These are phyloP conservation scores for Corbicula japonica DNA, from an alignment of 2,888 invertebrate species.

Conservation along the genomic window DNA sequence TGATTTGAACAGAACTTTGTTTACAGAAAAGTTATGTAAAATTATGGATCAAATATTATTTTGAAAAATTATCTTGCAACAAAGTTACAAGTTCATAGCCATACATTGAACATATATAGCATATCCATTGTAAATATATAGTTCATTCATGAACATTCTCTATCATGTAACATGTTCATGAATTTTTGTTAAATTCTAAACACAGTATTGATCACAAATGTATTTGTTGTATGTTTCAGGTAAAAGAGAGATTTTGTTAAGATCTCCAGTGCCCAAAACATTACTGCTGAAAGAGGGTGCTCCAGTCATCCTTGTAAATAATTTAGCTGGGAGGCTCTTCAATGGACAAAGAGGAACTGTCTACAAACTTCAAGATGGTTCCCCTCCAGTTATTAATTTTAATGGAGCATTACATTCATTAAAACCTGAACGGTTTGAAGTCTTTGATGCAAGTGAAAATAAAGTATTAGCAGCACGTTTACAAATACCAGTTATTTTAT, in stretches of 20 bases:
- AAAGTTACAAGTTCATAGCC: too few species aligned
- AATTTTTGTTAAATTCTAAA: too few species aligned
- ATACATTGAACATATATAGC: too few species aligned
- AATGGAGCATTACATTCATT: conserved; percentile 10
- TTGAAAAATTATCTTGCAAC: too few species aligned
- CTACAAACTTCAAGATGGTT: conserved; percentile 1
- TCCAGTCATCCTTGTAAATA: neutral
- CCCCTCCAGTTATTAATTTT: conserved; percentile 13
- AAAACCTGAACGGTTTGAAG: conserved; percentile 9
- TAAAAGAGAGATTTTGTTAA: neutral
- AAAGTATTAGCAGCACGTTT: neutral
- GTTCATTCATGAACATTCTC: too few species aligned
- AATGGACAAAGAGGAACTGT: neutral
- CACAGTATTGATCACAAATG: too few species aligned
- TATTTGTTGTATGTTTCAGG: neutral
- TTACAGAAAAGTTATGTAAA: too few species aligned
- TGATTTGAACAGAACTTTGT: too few species aligned
- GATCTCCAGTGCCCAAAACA: conserved; percentile 2
- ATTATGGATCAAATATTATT: too few species aligned
- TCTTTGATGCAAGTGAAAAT: conserved; percentile 11
- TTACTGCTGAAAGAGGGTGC: conserved; percentile 13
- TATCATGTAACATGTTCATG: too few species aligned
- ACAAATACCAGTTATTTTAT: conserved; percentile 13
- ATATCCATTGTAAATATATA: too few species aligned
- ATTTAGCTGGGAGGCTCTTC: neutral